A percentile compares a stretch with the other conserved stretches of the same genome.
Evolutionary conservation across 2,888 invertebrate genomes (phyloP).

Genomic region (Leptopilina drosophilae): DNA sequence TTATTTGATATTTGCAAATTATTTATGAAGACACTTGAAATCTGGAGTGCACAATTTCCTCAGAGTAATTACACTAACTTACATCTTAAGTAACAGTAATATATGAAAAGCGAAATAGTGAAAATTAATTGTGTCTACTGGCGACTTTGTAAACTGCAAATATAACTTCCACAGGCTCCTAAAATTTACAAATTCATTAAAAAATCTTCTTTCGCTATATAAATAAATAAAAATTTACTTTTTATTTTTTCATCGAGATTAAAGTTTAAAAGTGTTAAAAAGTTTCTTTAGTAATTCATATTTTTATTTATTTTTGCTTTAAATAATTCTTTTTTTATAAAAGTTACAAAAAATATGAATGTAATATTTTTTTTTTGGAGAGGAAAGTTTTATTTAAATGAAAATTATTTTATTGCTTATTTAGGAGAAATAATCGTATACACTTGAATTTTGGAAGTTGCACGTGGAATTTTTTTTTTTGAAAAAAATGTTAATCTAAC

Average conservation of each 20-base stretch:
- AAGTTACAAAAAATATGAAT: too few species aligned
- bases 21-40: constrained; percentile 27
- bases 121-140: background rate
- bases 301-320: too few species aligned
- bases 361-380: too few species aligned
- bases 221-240: too few species aligned
- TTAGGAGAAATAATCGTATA: too few species aligned
- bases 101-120: background rate
- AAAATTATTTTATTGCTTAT: too few species aligned
- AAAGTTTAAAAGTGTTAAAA: background rate
- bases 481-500: background rate
- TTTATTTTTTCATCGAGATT: too few species aligned
- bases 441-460: too few species aligned
- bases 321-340: too few species aligned
- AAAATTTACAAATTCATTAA: background rate
- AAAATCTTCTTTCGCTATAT: background rate
- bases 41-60: constrained; percentile 9
- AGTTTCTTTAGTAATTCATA: background rate
- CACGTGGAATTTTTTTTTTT: background rate
- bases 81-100: constrained; percentile 8
- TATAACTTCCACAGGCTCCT: background rate
- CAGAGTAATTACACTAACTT: constrained; percentile 17
- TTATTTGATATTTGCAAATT: background rate
- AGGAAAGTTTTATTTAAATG: too few species aligned
- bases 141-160: constrained; percentile 1